Base-by-base conservation (phyloP, 92 coral and sea anemone genomes). In the Plumapathes pennacea region DNA sequence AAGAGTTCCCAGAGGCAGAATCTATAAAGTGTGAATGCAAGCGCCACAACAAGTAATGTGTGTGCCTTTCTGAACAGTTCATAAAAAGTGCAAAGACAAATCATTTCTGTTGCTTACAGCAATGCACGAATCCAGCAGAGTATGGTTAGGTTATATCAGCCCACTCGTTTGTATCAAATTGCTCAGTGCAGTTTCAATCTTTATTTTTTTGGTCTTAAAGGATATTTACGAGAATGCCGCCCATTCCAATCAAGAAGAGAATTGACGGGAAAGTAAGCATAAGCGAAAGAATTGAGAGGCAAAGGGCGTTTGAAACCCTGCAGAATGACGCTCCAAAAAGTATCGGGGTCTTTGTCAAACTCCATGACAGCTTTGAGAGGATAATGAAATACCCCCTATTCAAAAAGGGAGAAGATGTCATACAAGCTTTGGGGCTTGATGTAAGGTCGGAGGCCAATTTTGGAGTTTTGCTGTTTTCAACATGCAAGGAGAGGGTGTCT, bases 31-130 rank as follows among this genome's bases (percentile, higher is more conserved):
- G 77, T 26, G 20, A 27, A 1, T 64, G 82, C 24, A 44, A 75
- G 13, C 72, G 82, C 2, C 82, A 75, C 72, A 67, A 62, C 40
- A 25, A 54, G 8, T 39, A 41, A 13, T 74, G 74, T 39, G 62
- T 73, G 4, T 74, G 82, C 36, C 38, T 64, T 32, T 32, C 39
- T 1, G 60, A 71, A 5, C 38, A 29, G 18, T 59, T 60, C 25
- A 43, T 68, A 10, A 41, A 68, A n/a, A 30, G 32, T 25, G 55
- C 74, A 15, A 38, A 25, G 25, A 37, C 4, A 13, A 33, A 46
- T 19, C 58, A 51, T 30, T 60, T 38, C 22, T 61, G 65, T 38
- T 62, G 54, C 62, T 54, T 83, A 1, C 76, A 71, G 25, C 86
- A 78, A 20, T 78, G 78, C 46, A 30, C 32, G 14, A 33, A 15